Base-by-base conservation (phyloP, 2,888 invertebrate genomes). In the Eupithecia inturbata region DNA sequence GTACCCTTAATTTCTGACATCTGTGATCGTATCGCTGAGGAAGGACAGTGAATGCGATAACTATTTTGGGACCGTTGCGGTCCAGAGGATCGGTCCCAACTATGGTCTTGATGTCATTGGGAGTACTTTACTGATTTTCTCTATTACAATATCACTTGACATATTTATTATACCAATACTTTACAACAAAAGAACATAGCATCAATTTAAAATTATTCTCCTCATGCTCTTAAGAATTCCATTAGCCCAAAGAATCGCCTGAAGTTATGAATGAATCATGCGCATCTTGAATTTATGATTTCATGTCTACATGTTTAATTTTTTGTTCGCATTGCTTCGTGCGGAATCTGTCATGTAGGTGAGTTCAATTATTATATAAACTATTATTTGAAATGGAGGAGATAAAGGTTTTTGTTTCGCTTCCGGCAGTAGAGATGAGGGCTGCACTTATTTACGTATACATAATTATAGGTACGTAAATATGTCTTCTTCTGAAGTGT, bases 121-220 rank as follows among this genome's bases (percentile, higher is more conserved):
- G 45, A 19, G 19, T 45, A 16, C n/a, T n/a, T n/a, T 19, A 45
- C 12, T 19, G 19, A 14, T 41, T 14, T 45, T 12, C 19, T 41
- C 6, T 4, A 49, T n/a, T 16, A n/a, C n/a, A n/a, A n/a, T 57
- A 57, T 53, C 22, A 31, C 62, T 16, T 31, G 19, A 19, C 9
- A 19, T 60, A 45, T 12, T 12, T 5, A 70, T 14, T 31, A n/a
- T 33, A 33, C 6, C 9, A 49, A 49, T 49, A 1, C 49, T 9
- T 53, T 53, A 1, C n/a, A 10, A 45, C 41, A 67, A 62, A 33
- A 68, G 71, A 68, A 74, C 70, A 31, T 73, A 68, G 69, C 71
- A 87, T 87, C 81, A 87, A 83, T 88, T 87, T 89, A 83, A 86
- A 88, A 88, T 88, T 79, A 78, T 78, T 76, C 74, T 77, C 73